A percentile compares a stretch with the other conserved stretches of the same genome.
These are phyloP conservation scores for Lophius americanus DNA, from an alignment of 2,797 vertebrate species.

Conservation along the genomic window DNA sequence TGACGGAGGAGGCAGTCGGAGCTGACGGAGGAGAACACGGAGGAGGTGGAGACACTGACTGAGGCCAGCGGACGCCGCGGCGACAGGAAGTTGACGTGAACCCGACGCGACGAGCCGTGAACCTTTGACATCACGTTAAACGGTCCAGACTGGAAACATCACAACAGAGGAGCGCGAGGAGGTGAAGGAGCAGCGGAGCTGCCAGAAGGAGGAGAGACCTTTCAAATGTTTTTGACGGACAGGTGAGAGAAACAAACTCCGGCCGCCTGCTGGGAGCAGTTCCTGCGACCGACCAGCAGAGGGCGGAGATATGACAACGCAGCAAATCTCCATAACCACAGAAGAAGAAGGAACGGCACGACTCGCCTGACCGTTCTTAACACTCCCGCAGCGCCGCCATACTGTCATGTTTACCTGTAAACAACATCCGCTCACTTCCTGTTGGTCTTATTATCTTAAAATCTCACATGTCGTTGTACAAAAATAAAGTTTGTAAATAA, in stretches of 20 bases:
- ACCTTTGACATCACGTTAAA: conserved; percentile 66
- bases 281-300: not conserved
- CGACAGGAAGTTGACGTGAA: conserved; percentile 32
- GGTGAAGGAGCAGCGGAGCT: conserved; percentile 27
- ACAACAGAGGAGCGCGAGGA: conserved; percentile 63
- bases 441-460: no score
- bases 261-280: conserved; percentile 32
- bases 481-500: no score
- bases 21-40: conserved; percentile 50
- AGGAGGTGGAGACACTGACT: conserved; percentile 35
- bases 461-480: no score
- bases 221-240: conserved; percentile 62
- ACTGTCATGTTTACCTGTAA: no score
- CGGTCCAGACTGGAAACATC: conserved; percentile 63
- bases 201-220: conserved; percentile 21
- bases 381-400: no score
- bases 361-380: no score
- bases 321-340: no score
- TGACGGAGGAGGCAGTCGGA: conserved; percentile 38
- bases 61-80: conserved; percentile 13
- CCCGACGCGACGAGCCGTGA: conserved; percentile 58
- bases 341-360: no score
- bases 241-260: conserved; percentile 58
- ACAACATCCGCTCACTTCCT: no score
- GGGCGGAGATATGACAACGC: no score